These are phyloP conservation scores for Acanthopagrus latus DNA, from an alignment of 2,797 vertebrate species.

Conservation along the genomic window DNA sequence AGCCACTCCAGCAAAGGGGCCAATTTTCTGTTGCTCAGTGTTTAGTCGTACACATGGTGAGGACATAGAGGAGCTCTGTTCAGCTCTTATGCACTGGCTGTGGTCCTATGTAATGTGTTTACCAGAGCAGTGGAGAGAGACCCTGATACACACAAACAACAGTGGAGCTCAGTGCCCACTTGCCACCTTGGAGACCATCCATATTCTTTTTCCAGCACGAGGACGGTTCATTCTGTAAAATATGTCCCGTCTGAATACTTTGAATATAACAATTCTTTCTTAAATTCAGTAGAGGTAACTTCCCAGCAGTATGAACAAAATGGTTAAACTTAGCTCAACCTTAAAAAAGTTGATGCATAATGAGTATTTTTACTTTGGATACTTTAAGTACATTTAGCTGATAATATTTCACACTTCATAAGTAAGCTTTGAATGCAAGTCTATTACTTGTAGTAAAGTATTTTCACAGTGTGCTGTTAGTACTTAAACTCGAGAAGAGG, in stretches of 20 bases:
- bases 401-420: too few species aligned
- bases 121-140: constrained; percentile 77
- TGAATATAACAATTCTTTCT: background rate
- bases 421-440: too few species aligned
- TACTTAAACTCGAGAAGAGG: too few species aligned
- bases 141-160: constrained; percentile 75
- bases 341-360: too few species aligned
- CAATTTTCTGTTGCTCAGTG: constrained; percentile 73
- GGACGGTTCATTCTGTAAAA: constrained; percentile 45
- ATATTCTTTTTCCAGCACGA: constrained; percentile 63
- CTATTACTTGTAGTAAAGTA: too few species aligned
- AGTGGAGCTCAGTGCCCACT: constrained; percentile 63
- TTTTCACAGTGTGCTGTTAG: too few species aligned
- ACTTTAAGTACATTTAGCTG: too few species aligned
- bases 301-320: too few species aligned
- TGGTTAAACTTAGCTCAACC: too few species aligned
- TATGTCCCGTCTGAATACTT: constrained; percentile 28
- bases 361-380: too few species aligned
- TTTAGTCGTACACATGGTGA: constrained; percentile 75
- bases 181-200: constrained; percentile 77
- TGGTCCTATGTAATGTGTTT: constrained; percentile 80
- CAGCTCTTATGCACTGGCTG: constrained; percentile 80
- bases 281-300: background rate
- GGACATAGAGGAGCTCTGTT: constrained; percentile 80
- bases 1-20: constrained; percentile 74